phyloP scores from a whole-genome alignment of 2,888 invertebrate genomes.

The Crocallis elinguaria region DNA sequence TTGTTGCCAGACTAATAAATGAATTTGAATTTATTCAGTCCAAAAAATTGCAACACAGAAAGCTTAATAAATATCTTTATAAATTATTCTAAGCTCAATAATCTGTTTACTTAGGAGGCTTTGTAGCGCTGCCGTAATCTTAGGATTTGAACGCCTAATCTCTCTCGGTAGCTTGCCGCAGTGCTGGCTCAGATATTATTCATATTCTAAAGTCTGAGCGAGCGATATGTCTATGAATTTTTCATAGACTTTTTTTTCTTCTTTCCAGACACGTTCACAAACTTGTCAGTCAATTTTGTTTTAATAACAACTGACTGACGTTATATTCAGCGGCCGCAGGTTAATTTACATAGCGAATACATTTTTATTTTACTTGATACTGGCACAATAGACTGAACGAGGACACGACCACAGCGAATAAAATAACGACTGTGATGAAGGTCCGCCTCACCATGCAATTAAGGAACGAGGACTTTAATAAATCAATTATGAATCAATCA shows the following conservation, averaged over 20 bases:
- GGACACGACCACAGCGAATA: too few species aligned
- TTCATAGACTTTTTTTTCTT: background rate
- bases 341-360: too few species aligned
- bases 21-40: slow-evolving; percentile 27
- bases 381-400: too few species aligned
- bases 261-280: too few species aligned
- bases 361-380: too few species aligned
- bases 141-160: slow-evolving; percentile 28
- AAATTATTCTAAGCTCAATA: slow-evolving; percentile 41
- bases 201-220: background rate
- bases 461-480: too few species aligned
- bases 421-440: too few species aligned
- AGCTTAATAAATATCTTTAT: slow-evolving; percentile 34
- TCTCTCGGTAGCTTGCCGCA: slow-evolving; percentile 18
- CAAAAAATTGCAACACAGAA: slow-evolving; percentile 16
- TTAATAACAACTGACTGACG: background rate
- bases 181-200: slow-evolving; percentile 10
- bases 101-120: slow-evolving; percentile 46
- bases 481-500: too few species aligned
- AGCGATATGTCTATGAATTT: background rate
- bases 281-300: background rate
- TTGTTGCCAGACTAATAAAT: too few species aligned
- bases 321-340: background rate
- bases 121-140: slow-evolving; percentile 30
- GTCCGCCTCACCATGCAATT: too few species aligned